Percentiles rank a stretch among this genome's conserved stretches.
Conservation (phyloP, 2,113 vertebrate genomes). For the Lathamus discolor region DNA sequence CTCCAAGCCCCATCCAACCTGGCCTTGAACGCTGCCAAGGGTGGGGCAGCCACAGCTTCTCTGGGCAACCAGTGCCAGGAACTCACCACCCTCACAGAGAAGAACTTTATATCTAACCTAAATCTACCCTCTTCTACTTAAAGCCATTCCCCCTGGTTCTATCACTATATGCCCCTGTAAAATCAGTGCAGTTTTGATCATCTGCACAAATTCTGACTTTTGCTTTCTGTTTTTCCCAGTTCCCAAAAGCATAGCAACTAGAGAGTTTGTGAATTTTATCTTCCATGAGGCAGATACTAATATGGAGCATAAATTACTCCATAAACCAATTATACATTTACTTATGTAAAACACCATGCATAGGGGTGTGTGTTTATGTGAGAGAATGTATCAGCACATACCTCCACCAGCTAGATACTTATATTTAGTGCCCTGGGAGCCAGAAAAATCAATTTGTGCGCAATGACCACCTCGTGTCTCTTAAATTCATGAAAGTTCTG, state of each 20-base stretch:
- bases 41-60: background rate
- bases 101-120: background rate
- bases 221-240: background rate
- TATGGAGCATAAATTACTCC: background rate
- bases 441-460: slow-evolving; percentile 33
- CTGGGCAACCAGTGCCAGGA: background rate
- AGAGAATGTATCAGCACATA: background rate
- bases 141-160: background rate
- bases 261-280: background rate
- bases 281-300: background rate
- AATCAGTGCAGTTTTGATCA: background rate
- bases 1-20: background rate
- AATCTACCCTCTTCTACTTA: background rate
- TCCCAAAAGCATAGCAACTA: background rate
- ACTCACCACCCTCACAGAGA: background rate
- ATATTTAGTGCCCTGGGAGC: background rate
- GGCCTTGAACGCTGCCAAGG: background rate
- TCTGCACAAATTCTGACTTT: background rate
- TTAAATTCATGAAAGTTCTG: slow-evolving; percentile 44
- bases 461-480: slow-evolving; percentile 3
- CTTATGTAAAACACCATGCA: background rate
- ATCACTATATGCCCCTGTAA: background rate
- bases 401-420: background rate
- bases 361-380: background rate
- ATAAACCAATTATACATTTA: background rate